Percentiles rank a stretch among this genome's conserved stretches.
Evolutionary conservation across 2,888 invertebrate species (phyloP).

Genomic region (Hydroisotoma schaefferi): DNA sequence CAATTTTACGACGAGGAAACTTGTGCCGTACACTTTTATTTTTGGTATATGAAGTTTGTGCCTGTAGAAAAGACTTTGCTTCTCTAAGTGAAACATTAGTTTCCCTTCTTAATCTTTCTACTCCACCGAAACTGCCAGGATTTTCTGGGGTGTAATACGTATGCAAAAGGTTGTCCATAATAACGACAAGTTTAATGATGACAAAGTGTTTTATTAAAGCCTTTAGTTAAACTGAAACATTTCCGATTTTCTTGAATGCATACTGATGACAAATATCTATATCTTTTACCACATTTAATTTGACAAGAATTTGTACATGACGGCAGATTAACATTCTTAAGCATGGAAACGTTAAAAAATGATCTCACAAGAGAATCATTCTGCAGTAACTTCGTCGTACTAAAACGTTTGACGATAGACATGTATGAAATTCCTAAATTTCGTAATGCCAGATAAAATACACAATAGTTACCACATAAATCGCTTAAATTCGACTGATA

Average conservation of each 20-base stretch:
- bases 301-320: background rate
- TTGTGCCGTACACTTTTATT: background rate
- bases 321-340: background rate
- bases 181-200: background rate
- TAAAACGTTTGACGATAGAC: background rate
- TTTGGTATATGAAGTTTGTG: background rate
- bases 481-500: background rate
- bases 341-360: background rate
- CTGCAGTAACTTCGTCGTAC: background rate
- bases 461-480: constrained; percentile 14
- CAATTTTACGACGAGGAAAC: background rate
- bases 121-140: constrained; percentile 11
- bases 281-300: background rate
- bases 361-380: background rate
- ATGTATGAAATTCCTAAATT: background rate
- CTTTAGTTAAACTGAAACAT: background rate
- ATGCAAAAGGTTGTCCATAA: background rate
- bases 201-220: background rate
- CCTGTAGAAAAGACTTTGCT: background rate
- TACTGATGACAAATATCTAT: background rate
- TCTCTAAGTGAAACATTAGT: background rate
- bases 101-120: background rate
- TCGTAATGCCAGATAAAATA: constrained; percentile 8
- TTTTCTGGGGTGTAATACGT: background rate
- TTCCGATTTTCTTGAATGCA: constrained; percentile 3